Evolutionary conservation across 2,113 vertebrate species (phyloP).

Genomic region (Emberiza fucata): DNA sequence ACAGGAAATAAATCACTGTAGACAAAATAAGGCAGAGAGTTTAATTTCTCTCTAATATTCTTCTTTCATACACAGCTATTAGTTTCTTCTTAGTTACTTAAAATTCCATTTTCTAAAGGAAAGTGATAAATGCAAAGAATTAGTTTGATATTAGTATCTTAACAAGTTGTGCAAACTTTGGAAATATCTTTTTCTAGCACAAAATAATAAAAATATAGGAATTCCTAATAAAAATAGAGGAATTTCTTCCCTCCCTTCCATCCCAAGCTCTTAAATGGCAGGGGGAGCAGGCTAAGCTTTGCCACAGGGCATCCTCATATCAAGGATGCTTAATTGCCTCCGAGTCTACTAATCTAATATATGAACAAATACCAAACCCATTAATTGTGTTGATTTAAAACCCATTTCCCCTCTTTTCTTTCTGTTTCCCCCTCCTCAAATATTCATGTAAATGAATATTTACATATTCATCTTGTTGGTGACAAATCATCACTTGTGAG

Average conservation of each 20-base stretch:
- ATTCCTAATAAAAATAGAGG: background rate
- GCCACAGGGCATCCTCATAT: background rate
- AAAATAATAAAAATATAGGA: background rate
- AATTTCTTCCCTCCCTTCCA: background rate
- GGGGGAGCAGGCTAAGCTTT: background rate
- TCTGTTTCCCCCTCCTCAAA: background rate
- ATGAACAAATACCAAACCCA: background rate
- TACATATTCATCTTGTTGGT: background rate
- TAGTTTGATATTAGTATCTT: background rate
- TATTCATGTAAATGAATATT: background rate
- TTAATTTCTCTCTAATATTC: background rate
- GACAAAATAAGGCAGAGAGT: background rate
- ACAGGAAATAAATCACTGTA: background rate
- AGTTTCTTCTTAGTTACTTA: background rate
- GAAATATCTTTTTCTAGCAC: background rate
- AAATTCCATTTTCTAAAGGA: background rate
- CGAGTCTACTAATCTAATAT: background rate
- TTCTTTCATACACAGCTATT: background rate
- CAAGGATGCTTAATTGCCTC: conserved; percentile 7
- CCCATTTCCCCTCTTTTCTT: background rate
- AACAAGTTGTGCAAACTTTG: background rate
- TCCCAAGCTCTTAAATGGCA: background rate
- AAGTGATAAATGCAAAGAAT: background rate
- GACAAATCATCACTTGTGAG: background rate
- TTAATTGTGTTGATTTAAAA: conserved; percentile 17